A percentile compares a stretch with the other conserved stretches of the same genome.
phyloP scores from a whole-genome alignment of 2,888 invertebrate species.

The Lysandra coridon region DNA sequence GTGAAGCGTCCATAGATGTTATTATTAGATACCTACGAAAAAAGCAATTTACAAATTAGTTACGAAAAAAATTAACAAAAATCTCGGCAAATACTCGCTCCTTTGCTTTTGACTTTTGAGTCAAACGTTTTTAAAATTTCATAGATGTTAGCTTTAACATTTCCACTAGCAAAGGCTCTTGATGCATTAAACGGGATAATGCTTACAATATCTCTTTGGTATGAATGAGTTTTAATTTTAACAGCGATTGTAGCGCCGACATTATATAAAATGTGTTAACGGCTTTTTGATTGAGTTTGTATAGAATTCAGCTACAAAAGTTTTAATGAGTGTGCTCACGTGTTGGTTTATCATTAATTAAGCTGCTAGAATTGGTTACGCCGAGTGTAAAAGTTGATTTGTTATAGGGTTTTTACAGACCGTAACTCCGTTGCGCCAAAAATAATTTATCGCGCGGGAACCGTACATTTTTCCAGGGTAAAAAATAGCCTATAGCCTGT shows the following conservation, averaged over 20 bases:
- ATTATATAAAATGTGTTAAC: conserved; percentile 10
- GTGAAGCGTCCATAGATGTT: no score
- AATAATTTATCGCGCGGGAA: no score
- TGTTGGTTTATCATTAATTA: conserved; percentile 4
- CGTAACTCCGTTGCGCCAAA: no score
- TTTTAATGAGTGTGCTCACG: conserved; percentile 11
- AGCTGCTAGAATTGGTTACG: not conserved
- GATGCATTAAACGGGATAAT: conserved; percentile 5
- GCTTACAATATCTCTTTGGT: conserved; percentile 19
- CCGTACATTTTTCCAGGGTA: no score
- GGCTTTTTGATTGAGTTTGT: conserved; percentile 16
- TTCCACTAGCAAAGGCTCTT: not conserved
- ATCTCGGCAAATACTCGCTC: not conserved
- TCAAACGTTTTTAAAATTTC: conserved; percentile 16
- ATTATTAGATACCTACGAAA: not conserved
- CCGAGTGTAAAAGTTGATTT: not conserved
- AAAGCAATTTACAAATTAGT: not conserved
- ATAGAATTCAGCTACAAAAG: not conserved
- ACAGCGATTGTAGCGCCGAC: not conserved
- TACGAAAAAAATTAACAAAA: no score
- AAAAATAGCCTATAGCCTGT: no score
- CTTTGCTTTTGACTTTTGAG: not conserved
- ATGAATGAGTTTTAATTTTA: conserved; percentile 20
- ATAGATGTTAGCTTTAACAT: conserved; percentile 38
- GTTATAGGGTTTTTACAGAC: no score